These are phyloP conservation scores for Onychomys leucogaster DNA, from an alignment of 2,797 vertebrate species.

Conservation along the genomic window DNA sequence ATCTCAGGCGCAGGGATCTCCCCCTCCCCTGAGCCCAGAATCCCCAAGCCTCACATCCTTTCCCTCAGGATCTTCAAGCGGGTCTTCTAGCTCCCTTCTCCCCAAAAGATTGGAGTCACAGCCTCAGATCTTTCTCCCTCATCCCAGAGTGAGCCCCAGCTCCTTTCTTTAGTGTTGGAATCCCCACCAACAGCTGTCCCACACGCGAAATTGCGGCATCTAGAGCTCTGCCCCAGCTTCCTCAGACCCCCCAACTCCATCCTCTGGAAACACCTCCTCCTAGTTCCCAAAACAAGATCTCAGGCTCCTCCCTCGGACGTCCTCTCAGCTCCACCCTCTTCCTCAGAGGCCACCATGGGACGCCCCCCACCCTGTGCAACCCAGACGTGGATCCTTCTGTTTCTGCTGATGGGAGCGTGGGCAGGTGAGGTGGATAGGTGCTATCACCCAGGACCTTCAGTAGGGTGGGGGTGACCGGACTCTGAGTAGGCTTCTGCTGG, in stretches of 20 bases:
- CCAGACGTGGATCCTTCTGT: slow-evolving; percentile 30
- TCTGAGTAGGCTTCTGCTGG: background rate
- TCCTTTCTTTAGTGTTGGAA: background rate
- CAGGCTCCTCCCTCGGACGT: background rate
- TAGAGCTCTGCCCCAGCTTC: background rate
- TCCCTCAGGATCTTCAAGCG: background rate
- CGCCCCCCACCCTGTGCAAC: background rate
- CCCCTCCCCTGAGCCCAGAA: background rate
- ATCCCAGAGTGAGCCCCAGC: too few relatives aligned
- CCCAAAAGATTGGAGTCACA: background rate
- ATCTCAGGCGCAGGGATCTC: background rate
- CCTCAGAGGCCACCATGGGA: slow-evolving; percentile 55
- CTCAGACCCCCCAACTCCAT: background rate
- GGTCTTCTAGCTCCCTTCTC: background rate
- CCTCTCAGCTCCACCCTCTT: slow-evolving; percentile 5
- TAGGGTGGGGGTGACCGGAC: background rate
- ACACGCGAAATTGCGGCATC: background rate
- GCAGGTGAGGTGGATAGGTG: slow-evolving; percentile 65
- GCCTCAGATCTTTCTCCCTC: background rate
- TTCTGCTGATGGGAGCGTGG: slow-evolving; percentile 56
- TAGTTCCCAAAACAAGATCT: background rate
- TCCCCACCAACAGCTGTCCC: background rate
- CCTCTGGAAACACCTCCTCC: background rate
- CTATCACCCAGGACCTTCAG: background rate
- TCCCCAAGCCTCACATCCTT: background rate